Evolutionary conservation across 1,140 invertebrate species (phyloP).

Genomic region (Meloidogyne floridensis): DNA sequence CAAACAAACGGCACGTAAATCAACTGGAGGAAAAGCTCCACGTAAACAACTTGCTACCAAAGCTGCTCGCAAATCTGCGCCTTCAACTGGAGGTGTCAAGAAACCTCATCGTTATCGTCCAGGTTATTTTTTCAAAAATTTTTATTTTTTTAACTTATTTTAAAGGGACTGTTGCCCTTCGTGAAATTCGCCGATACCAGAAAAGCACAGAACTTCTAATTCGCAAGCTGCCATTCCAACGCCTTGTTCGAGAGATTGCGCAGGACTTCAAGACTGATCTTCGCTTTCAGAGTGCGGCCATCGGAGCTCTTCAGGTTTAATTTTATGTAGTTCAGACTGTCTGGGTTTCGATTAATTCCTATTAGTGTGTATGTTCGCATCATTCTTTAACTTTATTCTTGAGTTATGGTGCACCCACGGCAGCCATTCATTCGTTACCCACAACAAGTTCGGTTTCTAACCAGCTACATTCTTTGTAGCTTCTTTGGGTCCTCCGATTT

Average conservation of each 20-base stretch:
- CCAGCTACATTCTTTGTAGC: too few relatives aligned
- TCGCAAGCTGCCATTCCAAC: constrained; percentile 69
- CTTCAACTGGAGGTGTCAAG: constrained; percentile 77
- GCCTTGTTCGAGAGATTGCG: constrained; percentile 75
- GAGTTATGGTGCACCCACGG: too few relatives aligned
- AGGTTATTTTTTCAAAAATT: constrained; percentile 36
- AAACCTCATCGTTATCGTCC: constrained; percentile 73
- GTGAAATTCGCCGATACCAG: constrained; percentile 69
- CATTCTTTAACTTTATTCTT: too few relatives aligned
- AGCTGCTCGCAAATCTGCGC: constrained; percentile 77
- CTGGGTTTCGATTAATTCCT: too few relatives aligned
- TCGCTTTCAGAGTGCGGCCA: constrained; percentile 77
- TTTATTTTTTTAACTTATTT: neutral
- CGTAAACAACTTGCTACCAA: constrained; percentile 84
- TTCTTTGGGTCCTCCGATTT: too few relatives aligned
- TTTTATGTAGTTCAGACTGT: neutral
- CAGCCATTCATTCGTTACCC: too few relatives aligned
- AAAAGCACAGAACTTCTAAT: constrained; percentile 77
- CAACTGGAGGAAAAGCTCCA: constrained; percentile 79
- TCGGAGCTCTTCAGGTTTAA: constrained; percentile 68
- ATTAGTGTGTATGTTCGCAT: too few relatives aligned
- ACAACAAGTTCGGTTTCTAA: too few relatives aligned
- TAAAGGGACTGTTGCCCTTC: constrained; percentile 67
- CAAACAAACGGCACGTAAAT: constrained; percentile 75
- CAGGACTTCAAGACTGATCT: constrained; percentile 80